Percentiles rank a stretch among this genome's conserved stretches.
phyloP scores from a whole-genome alignment of 2,113 vertebrate genomes.

The Psephotus haematonotus region DNA sequence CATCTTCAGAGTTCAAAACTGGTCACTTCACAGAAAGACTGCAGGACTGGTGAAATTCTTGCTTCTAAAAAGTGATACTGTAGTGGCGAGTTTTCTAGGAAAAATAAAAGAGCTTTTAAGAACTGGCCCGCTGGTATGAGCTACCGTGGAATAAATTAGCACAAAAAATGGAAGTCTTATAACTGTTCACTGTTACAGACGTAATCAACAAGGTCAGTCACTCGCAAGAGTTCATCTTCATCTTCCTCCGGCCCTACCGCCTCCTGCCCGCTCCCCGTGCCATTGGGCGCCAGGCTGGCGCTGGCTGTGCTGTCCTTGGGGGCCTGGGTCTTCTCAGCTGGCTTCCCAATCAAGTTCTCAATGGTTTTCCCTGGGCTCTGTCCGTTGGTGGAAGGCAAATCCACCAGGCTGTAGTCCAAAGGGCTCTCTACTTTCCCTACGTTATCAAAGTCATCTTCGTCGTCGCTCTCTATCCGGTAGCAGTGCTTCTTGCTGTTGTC shows the following conservation, averaged over 20 bases:
- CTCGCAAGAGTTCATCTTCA: slow-evolving; percentile 96
- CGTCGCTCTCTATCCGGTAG: slow-evolving; percentile 82
- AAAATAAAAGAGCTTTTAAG: slow-evolving; percentile 87
- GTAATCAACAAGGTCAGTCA: slow-evolving; percentile 95
- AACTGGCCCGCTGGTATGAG: slow-evolving; percentile 87
- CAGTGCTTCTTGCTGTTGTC: slow-evolving; percentile 77
- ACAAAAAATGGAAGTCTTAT: slow-evolving; percentile 86
- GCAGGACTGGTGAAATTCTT: slow-evolving; percentile 79
- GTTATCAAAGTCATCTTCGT: slow-evolving; percentile 84
- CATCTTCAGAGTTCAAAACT: slow-evolving; percentile 79
- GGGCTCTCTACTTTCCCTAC: slow-evolving; percentile 83
- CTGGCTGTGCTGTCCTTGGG: slow-evolving; percentile 82
- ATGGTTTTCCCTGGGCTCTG: slow-evolving; percentile 87
- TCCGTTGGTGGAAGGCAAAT: slow-evolving; percentile 87
- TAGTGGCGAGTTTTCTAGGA: slow-evolving; percentile 81
- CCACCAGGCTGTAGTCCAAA: slow-evolving; percentile 85
- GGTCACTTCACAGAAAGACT: slow-evolving; percentile 84
- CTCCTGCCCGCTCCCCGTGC: slow-evolving; percentile 82
- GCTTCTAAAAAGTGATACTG: slow-evolving; percentile 84
- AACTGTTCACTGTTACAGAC: slow-evolving; percentile 96
- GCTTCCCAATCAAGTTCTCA: slow-evolving; percentile 82
- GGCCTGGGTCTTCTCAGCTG: slow-evolving; percentile 77
- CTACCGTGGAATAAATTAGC: slow-evolving; percentile 87
- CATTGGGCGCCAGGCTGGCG: slow-evolving; percentile 82
- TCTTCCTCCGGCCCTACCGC: slow-evolving; percentile 86